These are phyloP conservation scores for Peucedramus taeniatus DNA, from an alignment of 2,113 vertebrate genomes.

Conservation along the genomic window DNA sequence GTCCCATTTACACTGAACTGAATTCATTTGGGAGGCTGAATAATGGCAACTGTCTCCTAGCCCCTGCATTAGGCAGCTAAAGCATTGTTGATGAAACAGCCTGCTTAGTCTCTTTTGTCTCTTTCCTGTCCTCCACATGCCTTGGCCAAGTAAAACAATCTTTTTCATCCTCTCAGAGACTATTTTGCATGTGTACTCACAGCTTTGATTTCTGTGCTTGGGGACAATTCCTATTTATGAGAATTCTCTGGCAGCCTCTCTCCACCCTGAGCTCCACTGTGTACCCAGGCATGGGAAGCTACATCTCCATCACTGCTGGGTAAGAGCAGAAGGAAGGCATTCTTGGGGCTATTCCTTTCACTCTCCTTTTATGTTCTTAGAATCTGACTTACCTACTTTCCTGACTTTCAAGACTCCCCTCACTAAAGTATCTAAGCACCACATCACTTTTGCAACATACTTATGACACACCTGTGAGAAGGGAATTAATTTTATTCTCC, in stretches of 20 bases:
- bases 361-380: background rate
- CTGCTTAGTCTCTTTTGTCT: background rate
- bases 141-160: background rate
- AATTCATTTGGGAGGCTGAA: background rate
- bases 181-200: background rate
- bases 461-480: background rate
- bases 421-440: background rate
- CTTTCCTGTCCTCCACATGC: background rate
- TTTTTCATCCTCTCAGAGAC: background rate
- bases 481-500: background rate
- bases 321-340: background rate
- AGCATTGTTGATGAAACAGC: background rate
- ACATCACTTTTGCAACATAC: background rate
- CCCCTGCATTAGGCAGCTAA: background rate
- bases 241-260: background rate
- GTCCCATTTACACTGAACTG: background rate
- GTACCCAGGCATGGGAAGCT: background rate
- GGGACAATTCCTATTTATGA: background rate
- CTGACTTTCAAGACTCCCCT: background rate
- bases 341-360: background rate
- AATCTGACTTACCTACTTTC: background rate
- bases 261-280: background rate
- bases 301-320: fast-evolving
- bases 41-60: background rate
- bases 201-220: background rate